These are phyloP conservation scores for Chloebia gouldiae DNA, from an alignment of 2,113 vertebrate genomes.

Conservation along the genomic window DNA sequence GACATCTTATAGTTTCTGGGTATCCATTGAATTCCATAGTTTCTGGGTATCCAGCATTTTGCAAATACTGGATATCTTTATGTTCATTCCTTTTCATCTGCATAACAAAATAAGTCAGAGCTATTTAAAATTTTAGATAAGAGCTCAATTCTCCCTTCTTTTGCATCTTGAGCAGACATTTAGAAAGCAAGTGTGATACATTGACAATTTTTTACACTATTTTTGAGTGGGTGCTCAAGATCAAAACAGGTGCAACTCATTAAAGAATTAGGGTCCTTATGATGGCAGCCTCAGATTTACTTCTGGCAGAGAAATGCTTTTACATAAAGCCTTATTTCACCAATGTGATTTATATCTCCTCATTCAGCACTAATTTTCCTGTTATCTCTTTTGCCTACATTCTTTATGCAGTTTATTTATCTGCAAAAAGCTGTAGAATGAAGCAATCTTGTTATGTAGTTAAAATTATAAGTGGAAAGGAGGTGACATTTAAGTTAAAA, in stretches of 20 bases:
- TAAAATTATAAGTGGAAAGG: neutral
- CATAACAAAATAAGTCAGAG: slow-evolving; percentile 1
- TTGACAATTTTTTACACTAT: neutral
- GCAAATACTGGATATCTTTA: neutral
- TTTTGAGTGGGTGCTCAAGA: neutral
- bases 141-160: neutral
- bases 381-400: neutral
- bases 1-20: neutral
- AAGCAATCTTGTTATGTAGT: neutral
- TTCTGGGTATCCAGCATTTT: neutral
- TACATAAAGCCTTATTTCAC: neutral
- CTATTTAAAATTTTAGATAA: slow-evolving; percentile 12
- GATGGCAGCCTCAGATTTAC: neutral
- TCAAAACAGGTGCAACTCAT: neutral
- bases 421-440: slow-evolving; percentile 4
- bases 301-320: neutral
- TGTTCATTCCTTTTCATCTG: neutral
- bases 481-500: neutral
- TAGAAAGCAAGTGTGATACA: slow-evolving; percentile 20
- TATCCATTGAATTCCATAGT: neutral
- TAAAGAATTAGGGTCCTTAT: neutral
- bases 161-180: slow-evolving; percentile 23
- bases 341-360: neutral
- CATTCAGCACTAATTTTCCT: neutral
- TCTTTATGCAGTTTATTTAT: neutral